Conservation (phyloP, 2,113 vertebrate genomes). For the Onychostoma macrolepis region DNA sequence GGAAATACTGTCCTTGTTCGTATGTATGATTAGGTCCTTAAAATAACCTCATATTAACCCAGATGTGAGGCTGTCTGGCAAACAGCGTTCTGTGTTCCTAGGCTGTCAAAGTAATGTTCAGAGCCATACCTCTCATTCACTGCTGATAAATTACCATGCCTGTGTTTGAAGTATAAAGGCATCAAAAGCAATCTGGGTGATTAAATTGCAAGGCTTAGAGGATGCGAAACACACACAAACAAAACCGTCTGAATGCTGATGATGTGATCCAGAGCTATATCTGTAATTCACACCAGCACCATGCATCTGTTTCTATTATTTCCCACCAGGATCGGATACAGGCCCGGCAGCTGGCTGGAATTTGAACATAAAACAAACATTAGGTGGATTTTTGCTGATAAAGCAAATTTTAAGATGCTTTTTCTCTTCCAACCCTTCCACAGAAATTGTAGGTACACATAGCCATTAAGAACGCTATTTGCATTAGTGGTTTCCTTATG, state of each 20-base stretch:
- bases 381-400: slow-evolving; percentile 33
- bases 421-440: background rate
- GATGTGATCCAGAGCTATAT: slow-evolving; percentile 36
- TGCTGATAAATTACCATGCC: slow-evolving; percentile 39
- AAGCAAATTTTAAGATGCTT: slow-evolving; percentile 10
- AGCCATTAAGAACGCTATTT: background rate
- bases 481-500: background rate
- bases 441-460: slow-evolving; percentile 1
- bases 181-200: slow-evolving; percentile 49
- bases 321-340: slow-evolving; percentile 41
- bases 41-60: slow-evolving; percentile 45
- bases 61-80: slow-evolving; percentile 30
- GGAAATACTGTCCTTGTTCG: slow-evolving; percentile 2
- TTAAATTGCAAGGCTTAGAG: slow-evolving; percentile 41
- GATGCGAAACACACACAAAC: slow-evolving; percentile 37
- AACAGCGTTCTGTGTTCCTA: slow-evolving; percentile 3
- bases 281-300: slow-evolving; percentile 44
- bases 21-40: slow-evolving; percentile 18
- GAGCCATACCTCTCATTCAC: slow-evolving; percentile 18
- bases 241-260: slow-evolving; percentile 35
- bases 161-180: slow-evolving; percentile 40
- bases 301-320: slow-evolving; percentile 46
- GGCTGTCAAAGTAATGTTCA: slow-evolving; percentile 27
- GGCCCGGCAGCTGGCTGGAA: slow-evolving; percentile 33
- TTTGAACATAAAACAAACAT: slow-evolving; percentile 40